Evolutionary conservation across 1,140 invertebrate species (phyloP).

Genomic region (Cecropterus lyciades): DNA sequence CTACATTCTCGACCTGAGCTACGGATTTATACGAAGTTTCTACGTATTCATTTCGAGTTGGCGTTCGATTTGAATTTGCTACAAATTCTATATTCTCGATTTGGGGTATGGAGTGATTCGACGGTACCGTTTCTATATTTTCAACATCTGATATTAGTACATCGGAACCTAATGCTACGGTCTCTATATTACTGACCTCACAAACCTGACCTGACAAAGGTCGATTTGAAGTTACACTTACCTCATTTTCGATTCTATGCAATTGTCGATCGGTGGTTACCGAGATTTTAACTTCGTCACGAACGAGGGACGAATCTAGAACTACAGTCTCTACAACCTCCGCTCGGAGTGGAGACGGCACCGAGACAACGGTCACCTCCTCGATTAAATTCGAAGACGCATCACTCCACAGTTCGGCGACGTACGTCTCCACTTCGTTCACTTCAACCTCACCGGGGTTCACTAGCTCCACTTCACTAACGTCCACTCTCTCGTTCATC

Average conservation of each 20-base stretch:
- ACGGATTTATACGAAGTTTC: not conserved
- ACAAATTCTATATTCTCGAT: not conserved
- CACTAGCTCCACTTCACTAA: conserved; percentile 37
- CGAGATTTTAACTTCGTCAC: not conserved
- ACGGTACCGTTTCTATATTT: conserved; percentile 3
- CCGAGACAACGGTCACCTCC: conserved; percentile 36
- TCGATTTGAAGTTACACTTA: not conserved
- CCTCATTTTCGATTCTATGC: not conserved
- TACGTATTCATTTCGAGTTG: not conserved
- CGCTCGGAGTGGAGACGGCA: not conserved
- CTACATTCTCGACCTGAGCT: not conserved
- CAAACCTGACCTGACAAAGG: no score
- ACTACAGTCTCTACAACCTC: conserved; percentile 7
- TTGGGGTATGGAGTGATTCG: not conserved
- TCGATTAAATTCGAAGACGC: conserved; percentile 41
- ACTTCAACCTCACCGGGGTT: conserved; percentile 48
- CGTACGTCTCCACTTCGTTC: conserved; percentile 45
- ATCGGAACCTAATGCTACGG: not conserved
- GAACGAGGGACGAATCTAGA: not conserved
- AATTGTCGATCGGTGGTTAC: not conserved
- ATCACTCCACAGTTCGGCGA: conserved; percentile 57
- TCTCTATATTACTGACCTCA: not conserved
- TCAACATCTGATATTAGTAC: not conserved
- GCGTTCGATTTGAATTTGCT: conserved; percentile 1
- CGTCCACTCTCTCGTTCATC: not conserved